Conservation (phyloP, 2,113 vertebrate genomes). For the Cercocebus atys region DNA sequence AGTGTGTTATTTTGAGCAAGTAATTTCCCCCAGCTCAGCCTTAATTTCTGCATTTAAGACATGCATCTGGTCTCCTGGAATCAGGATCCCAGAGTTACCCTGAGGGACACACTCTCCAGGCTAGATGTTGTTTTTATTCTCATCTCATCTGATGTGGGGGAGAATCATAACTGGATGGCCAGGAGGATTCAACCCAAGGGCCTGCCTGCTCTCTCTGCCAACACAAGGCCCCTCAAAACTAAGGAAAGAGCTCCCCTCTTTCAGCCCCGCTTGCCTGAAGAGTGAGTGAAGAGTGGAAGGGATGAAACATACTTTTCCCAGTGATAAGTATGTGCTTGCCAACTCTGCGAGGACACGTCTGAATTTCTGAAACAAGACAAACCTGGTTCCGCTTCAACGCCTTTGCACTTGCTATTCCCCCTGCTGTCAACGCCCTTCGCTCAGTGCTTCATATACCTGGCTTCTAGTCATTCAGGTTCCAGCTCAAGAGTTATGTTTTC, state of each 20-base stretch:
- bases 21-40: neutral
- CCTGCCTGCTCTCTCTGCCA: neutral
- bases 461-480: neutral
- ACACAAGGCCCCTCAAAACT: slow-evolving; percentile 12
- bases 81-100: neutral
- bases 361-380: slow-evolving; percentile 25
- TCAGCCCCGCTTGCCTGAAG: neutral
- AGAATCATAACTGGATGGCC: neutral
- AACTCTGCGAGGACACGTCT: neutral
- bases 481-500: neutral
- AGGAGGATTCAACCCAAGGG: neutral
- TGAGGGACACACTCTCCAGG: neutral
- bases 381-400: neutral
- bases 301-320: slow-evolving; percentile 1
- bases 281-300: slow-evolving; percentile 8
- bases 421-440: neutral
- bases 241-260: neutral
- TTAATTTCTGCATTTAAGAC: neutral
- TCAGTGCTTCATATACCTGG: neutral
- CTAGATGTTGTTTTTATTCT: slow-evolving; percentile 31
- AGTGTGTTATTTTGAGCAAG: neutral
- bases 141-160: neutral
- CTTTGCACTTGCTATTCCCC: neutral
- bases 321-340: slow-evolving; percentile 11
- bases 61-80: neutral